Evolutionary conservation across 2,797 vertebrate genomes (phyloP), one percentile per base, ranked within the genome.

Genomic region (Parambassis ranga): DNA sequence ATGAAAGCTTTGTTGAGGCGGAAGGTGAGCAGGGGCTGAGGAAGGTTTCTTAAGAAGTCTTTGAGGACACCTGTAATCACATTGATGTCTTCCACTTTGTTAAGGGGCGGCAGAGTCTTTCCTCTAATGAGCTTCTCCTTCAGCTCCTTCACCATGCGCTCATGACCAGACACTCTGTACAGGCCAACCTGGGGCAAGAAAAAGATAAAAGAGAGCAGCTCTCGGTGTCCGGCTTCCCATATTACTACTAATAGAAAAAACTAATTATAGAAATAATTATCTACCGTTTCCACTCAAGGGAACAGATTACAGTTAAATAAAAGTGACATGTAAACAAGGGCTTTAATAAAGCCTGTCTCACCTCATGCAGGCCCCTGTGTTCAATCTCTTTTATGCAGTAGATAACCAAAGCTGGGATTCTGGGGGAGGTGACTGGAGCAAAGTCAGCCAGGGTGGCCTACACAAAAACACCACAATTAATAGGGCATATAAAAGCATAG

Each of bases 321-420:
- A 38, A 13, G 24, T 30, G 20, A 56, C 8, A 56, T 11, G 7
- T 57, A 62, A 53, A 68, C 27, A 52, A n/a, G 24, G 7, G 46
- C 10, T 14, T 44, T 5, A 52, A 68, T 56, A 5, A 27, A 56
- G 51, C 33, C 19, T 8, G 14, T 18, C 68, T 91, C 88, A 98
- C 96, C 94, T 97, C 96, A 7, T 79, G 89, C 46, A 98, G 89
- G 3, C 96, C 96, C 83, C 96, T 90, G 52, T 92, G 94, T 72
- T 98, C 95, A 10, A 98, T 96, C 87, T 98, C 96, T 80, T 94
- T 96, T 66, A 97, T 93, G 28, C 96, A 97, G 80, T 93, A 94
- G 79, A 96, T 92, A 33, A 98, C 66, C 87, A 98, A 86, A 31
- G 90, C 86, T 3, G 96, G 96, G 56, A 98, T 96, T 94, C 92